A percentile compares a stretch with the other conserved stretches of the same genome.
Conservation (phyloP, 2,113 vertebrate genomes). For the Otis tarda region DNA sequence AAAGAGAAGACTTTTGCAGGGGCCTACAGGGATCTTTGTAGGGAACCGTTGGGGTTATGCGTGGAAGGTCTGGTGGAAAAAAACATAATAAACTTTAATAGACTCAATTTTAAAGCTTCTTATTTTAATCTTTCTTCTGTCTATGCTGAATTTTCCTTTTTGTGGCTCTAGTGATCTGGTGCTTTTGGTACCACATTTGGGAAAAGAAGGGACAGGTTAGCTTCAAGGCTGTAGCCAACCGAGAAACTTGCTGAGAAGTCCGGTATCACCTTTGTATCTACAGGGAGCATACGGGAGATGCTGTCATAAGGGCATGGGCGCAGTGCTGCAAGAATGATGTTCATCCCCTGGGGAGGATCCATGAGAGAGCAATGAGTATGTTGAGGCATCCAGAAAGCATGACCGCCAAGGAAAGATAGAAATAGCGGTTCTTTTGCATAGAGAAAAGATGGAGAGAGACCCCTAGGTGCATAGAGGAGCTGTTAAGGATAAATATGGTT, state of each 20-base stretch:
- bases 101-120: neutral
- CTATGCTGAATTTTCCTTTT: neutral
- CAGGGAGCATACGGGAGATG: fast-evolving
- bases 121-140: neutral
- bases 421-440: neutral
- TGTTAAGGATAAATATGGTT: neutral
- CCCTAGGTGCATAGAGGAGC: neutral
- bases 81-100: neutral
- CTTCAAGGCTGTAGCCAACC: neutral
- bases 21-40: neutral
- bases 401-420: neutral
- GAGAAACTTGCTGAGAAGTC: neutral
- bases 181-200: neutral
- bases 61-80: neutral
- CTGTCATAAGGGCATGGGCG: neutral
- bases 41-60: neutral
- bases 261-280: neutral
- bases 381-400: neutral
- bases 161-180: neutral
- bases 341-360: neutral
- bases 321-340: neutral
- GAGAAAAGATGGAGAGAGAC: neutral
- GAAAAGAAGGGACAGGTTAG: neutral
- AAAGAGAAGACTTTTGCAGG: neutral
- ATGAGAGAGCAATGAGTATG: neutral